Conservation (phyloP, 37 sponge, comb jelly and placozoan species). For the Beroe forskalii region DNA sequence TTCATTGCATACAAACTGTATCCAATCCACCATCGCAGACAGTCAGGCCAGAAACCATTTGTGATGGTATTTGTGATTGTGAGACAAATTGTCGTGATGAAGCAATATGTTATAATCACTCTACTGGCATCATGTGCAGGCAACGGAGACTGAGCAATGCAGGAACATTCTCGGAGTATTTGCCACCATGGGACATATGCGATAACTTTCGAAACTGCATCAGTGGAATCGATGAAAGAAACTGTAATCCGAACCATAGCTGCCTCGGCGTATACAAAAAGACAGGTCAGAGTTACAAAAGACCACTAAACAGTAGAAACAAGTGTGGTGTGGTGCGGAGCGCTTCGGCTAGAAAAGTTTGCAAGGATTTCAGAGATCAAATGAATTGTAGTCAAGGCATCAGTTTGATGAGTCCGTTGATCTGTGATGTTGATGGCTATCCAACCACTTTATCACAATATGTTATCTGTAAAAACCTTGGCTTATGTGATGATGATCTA, state of each 20-base stretch:
- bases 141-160: neutral
- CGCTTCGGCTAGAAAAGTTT: neutral
- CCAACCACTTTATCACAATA: neutral
- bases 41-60: neutral
- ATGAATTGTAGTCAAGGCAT: neutral
- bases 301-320: neutral
- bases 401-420: neutral
- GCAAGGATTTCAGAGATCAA: neutral
- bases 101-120: neutral
- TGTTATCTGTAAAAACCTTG: neutral
- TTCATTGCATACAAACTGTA: too few species aligned
- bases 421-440: neutral
- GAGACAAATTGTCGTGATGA: neutral
- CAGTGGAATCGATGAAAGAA: neutral
- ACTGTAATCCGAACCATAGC: too few species aligned
- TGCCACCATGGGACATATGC: neutral
- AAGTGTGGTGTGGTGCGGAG: neutral
- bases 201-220: neutral
- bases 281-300: neutral
- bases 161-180: too few species aligned
- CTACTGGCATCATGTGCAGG: neutral
- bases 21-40: neutral
- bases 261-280: neutral
- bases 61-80: neutral
- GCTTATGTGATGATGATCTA: neutral